Evolutionary conservation across 2,113 vertebrate species (phyloP), one percentile per base, ranked within the genome.

Genomic region (Bubo blakistoni): DNA sequence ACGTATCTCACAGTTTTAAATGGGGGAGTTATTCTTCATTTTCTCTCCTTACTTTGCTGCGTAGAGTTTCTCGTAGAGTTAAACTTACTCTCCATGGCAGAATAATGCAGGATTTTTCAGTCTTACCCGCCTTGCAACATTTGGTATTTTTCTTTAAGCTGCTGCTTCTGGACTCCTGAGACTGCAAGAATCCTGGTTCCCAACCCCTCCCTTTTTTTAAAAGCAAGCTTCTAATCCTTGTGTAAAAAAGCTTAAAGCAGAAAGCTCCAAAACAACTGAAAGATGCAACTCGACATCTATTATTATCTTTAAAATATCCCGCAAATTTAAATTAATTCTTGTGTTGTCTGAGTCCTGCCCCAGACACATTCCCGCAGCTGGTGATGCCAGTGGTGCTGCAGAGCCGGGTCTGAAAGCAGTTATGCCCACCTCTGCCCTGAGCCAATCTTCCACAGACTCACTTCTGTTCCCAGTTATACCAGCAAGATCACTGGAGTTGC

Each of bases 131-230:
- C 74, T 77, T 85, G 84, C 87, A 95, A 94, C 74, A 74, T 88
- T 97, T 82, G 89, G 84, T 91, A 85, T 81, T 95, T 94, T 95
- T 92, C 91, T 94, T 94, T 86, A 96, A 95, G 91, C 73, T 87
- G 89, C 74, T 80, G 81, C 66, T 90, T 95, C 70, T 94, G 95
- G 88, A 84, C 94, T 91, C 86, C 67, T 73, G 92, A 95, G 92
- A 91, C 90, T 72, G 62, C 79, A 89, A 80, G 95, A 97, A 96
- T 94, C 66, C 58, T 2, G 0, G 77, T 91, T 94, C 58, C 77
- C 81, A 94, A 62, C 73, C 81, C 81, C 83, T 91, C 87, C 79
- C 34, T 54, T 83, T 87, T 86, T 93, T 47, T 18, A 88, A 95
- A 94, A 83, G 72, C 57, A 63, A 94, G 69, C 49, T 40, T 9